Conservation (phyloP, 2,797 vertebrate species). For the Sebastes cheni region DNA sequence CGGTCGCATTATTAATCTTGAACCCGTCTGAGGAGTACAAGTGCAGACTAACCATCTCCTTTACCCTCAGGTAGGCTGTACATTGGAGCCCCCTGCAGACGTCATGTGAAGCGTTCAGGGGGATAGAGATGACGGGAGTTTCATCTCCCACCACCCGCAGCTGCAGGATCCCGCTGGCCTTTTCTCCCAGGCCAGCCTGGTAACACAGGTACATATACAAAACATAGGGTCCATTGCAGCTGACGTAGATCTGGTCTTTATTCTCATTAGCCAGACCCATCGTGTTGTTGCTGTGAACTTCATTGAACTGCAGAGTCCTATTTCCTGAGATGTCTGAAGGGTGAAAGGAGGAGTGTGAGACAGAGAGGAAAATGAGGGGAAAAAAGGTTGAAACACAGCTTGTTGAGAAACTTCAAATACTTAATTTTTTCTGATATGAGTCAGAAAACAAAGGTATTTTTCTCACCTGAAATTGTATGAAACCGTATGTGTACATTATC, state of each 20-base stretch:
- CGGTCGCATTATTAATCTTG: not conserved
- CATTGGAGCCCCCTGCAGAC: conserved; percentile 51
- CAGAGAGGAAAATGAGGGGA: not conserved
- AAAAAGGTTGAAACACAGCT: not conserved
- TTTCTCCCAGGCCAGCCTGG: fast-evolving
- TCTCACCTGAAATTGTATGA: conserved; percentile 26
- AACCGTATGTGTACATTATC: conserved; percentile 49
- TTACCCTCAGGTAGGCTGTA: conserved; percentile 18
- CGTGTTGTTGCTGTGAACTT: fast-evolving
- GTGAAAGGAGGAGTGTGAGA: not conserved
- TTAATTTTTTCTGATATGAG: not conserved
- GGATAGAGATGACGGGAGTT: not conserved
- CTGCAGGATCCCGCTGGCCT: not conserved
- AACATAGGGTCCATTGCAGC: conserved; percentile 68
- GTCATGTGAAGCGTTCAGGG: fast-evolving
- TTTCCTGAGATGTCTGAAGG: not conserved
- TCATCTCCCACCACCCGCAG: not conserved
- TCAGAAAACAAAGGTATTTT: not conserved
- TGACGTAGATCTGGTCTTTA: conserved; percentile 2
- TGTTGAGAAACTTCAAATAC: not conserved
- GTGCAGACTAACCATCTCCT: not conserved
- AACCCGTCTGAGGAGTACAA: fast-evolving
- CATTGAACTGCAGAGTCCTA: fast-evolving
- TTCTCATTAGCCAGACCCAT: not conserved
- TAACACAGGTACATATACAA: conserved; percentile 50